A percentile compares a stretch with the other conserved stretches of the same genome.
Evolutionary conservation across 1,140 invertebrate genomes (phyloP).

Genomic region (Apis laboriosa): DNA sequence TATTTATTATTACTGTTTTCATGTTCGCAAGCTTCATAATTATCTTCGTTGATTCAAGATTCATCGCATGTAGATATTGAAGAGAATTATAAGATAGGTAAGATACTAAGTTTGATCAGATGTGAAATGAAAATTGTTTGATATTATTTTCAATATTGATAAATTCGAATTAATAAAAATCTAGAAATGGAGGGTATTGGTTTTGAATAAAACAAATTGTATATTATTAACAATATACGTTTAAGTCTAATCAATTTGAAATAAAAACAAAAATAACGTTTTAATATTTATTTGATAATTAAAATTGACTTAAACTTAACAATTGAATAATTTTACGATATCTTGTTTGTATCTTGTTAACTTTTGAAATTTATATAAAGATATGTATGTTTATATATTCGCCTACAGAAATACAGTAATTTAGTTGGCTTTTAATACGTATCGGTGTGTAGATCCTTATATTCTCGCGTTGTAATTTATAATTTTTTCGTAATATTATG

Average conservation of each 20-base stretch:
- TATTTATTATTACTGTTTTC: slow-evolving; percentile 3
- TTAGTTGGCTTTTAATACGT: slow-evolving; percentile 35
- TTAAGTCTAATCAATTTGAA: slow-evolving; percentile 4
- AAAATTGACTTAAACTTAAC: slow-evolving; percentile 2
- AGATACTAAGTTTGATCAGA: background rate
- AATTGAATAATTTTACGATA: background rate
- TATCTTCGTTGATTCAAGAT: slow-evolving; percentile 12
- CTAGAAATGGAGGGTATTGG: background rate
- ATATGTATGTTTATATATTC: slow-evolving; percentile 37
- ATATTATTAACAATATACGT: background rate
- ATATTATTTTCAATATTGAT: background rate
- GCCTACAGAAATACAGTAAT: slow-evolving; percentile 24
- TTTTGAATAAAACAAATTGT: slow-evolving; percentile 4
- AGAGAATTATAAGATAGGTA: background rate
- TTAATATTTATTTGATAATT: background rate
- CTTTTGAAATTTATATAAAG: slow-evolving; percentile 33
- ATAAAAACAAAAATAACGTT: background rate
- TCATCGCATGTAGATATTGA: slow-evolving; percentile 3
- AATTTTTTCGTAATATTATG: background rate
- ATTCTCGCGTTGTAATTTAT: background rate
- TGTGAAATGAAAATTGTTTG: background rate
- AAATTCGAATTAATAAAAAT: background rate
- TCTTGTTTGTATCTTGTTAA: slow-evolving; percentile 27
- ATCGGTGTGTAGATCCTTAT: slow-evolving; percentile 46
- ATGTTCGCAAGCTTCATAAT: background rate